phyloP scores from a whole-genome alignment of 2,797 vertebrate genomes.

The Nannoperca obscura region DNA sequence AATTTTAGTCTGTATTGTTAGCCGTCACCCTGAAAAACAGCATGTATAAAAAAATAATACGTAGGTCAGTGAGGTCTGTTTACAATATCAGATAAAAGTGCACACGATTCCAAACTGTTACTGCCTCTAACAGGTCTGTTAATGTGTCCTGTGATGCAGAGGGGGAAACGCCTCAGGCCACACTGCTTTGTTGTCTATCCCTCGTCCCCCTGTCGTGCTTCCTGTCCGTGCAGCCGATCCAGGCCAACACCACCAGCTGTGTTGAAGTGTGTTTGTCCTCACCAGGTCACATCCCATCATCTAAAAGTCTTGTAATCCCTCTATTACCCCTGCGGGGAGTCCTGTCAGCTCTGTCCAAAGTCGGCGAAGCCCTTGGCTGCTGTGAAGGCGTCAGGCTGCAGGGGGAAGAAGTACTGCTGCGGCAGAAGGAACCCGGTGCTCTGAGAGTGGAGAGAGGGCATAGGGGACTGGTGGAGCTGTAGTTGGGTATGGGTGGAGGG shows the following conservation, averaged over 20 bases:
- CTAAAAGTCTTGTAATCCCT: constrained; percentile 35
- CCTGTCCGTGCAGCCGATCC: constrained; percentile 20
- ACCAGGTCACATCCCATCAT: constrained; percentile 25
- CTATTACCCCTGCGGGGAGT: constrained; percentile 17
- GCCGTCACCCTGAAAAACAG: constrained; percentile 18
- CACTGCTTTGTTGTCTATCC: constrained; percentile 26
- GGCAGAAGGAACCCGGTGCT: constrained; percentile 89
- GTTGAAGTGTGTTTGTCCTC: constrained; percentile 22
- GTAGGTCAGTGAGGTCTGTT: constrained; percentile 45
- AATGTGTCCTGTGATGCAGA: constrained; percentile 40
- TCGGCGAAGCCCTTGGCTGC: constrained; percentile 90
- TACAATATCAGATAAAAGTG: constrained; percentile 74
- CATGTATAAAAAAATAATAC: constrained; percentile 31
- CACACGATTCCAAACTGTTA: constrained; percentile 53
- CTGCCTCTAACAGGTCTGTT: constrained; percentile 31
- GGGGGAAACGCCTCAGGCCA: constrained; percentile 20
- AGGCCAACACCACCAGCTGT: constrained; percentile 30
- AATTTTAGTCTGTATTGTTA: constrained; percentile 20
- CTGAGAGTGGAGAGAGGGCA: constrained; percentile 75
- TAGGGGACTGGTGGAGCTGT: constrained; percentile 79
- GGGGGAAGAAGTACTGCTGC: constrained; percentile 93
- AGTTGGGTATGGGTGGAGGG: constrained; percentile 66
- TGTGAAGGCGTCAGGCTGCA: constrained; percentile 89
- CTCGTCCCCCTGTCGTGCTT: constrained; percentile 22
- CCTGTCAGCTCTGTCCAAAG: constrained; percentile 91